Percentiles rank a stretch among this genome's conserved stretches.
phyloP scores from a whole-genome alignment of 2,888 invertebrate species.

The Priocnemis perturbator region DNA sequence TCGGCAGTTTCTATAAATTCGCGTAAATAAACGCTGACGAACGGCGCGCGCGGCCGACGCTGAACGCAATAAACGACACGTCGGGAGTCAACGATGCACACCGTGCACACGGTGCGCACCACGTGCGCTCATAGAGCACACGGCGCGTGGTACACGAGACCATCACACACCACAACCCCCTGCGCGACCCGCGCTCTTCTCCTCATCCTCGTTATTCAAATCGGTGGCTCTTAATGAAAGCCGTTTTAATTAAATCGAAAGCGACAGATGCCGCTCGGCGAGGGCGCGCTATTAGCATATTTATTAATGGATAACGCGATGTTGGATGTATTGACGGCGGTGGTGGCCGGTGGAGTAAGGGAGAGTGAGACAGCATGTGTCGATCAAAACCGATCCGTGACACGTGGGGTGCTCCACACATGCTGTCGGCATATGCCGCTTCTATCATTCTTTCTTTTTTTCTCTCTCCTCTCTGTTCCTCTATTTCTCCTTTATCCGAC shows the following conservation, averaged over 20 bases:
- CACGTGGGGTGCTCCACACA: constrained; percentile 28
- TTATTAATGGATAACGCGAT: constrained; percentile 53
- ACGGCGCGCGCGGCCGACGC: not conserved
- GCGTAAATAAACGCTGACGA: constrained; percentile 2
- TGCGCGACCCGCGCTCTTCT: no score
- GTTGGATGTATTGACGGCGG: not conserved
- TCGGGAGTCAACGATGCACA: not conserved
- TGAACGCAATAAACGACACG: not conserved
- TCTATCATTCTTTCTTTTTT: constrained; percentile 14
- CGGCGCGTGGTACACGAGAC: no score
- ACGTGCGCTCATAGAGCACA: not conserved
- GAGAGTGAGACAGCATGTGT: constrained; percentile 46
- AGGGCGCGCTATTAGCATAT: constrained; percentile 56
- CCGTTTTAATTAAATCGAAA: constrained; percentile 54
- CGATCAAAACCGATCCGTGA: constrained; percentile 40
- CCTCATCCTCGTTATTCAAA: constrained; percentile 7
- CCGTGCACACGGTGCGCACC: not conserved
- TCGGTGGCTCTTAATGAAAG: constrained; percentile 26
- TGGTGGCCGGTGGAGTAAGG: constrained; percentile 4
- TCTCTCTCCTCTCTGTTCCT: no score
- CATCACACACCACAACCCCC: not conserved
- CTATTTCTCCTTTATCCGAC: constrained; percentile 23
- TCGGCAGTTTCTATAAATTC: constrained; percentile 7
- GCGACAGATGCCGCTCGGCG: constrained; percentile 48
- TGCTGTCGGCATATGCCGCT: constrained; percentile 46